Conservation (phyloP, 2,113 vertebrate genomes). For the Herpetotheres cachinnans region DNA sequence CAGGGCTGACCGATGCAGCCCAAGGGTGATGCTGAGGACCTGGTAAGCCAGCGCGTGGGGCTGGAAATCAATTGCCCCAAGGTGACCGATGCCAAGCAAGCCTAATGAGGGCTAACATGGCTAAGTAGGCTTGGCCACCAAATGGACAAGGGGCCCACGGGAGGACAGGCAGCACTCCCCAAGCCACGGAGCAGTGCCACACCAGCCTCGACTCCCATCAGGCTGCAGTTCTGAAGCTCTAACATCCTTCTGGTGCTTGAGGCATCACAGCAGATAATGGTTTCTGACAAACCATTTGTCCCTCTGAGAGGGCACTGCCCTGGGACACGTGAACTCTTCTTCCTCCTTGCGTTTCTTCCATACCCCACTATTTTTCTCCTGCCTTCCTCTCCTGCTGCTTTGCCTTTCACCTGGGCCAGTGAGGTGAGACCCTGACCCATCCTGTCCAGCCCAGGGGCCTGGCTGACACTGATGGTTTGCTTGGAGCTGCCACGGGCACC, state of each 20-base stretch:
- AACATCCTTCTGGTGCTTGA: background rate
- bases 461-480: background rate
- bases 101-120: background rate
- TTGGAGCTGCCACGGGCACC: background rate
- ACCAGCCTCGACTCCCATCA: accelerated
- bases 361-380: background rate
- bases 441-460: background rate
- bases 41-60: accelerated
- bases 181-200: background rate
- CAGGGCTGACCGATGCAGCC: background rate
- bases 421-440: background rate
- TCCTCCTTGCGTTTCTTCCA: background rate
- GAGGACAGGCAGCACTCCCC: background rate
- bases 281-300: background rate
- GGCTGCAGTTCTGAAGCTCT: background rate
- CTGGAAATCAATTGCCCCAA: background rate
- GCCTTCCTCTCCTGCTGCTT: background rate
- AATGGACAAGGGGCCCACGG: accelerated
- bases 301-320: background rate
- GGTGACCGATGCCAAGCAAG: background rate
- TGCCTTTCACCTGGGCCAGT: background rate
- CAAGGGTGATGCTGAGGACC: background rate
- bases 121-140: background rate
- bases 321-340: background rate
- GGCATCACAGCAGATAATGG: accelerated